A percentile compares a stretch with the other conserved stretches of the same genome.
phyloP scores from a whole-genome alignment of 2,888 invertebrate genomes.

The Thelaira solivaga region DNA sequence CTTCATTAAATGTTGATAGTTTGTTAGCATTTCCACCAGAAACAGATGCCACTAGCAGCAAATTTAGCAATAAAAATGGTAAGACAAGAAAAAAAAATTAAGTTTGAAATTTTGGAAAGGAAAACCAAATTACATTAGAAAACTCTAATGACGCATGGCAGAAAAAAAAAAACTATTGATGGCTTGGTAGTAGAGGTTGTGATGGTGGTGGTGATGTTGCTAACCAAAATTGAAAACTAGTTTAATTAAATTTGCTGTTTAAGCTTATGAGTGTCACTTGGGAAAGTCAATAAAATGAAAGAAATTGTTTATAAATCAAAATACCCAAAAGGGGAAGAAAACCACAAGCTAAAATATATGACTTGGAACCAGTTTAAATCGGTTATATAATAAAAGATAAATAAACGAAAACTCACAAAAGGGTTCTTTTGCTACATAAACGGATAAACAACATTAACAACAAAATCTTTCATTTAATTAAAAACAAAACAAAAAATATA shows the following conservation, averaged over 20 bases:
- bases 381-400: background rate
- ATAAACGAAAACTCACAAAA: background rate
- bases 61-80: slow-evolving; percentile 34
- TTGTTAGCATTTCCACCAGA: slow-evolving; percentile 60
- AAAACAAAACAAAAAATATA: too few species aligned
- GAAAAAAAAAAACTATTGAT: background rate
- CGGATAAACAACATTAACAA: background rate
- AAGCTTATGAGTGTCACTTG: slow-evolving; percentile 12
- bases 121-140: background rate
- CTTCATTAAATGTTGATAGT: slow-evolving; percentile 64
- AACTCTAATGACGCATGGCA: background rate
- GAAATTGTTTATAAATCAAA: slow-evolving; percentile 19
- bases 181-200: background rate
- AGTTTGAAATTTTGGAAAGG: background rate
- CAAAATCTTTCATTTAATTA: too few species aligned
- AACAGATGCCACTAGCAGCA: background rate
- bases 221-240: slow-evolving; percentile 9
- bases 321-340: too few species aligned
- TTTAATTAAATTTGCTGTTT: slow-evolving; percentile 13
- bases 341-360: background rate
- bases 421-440: background rate
- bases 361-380: slow-evolving; percentile 23
- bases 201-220: too few species aligned
- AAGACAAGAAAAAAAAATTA: slow-evolving; percentile 18
- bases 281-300: slow-evolving; percentile 26